These are phyloP conservation scores for Pachycephala philippinensis DNA, from an alignment of 2,113 vertebrate genomes.

Conservation along the genomic window DNA sequence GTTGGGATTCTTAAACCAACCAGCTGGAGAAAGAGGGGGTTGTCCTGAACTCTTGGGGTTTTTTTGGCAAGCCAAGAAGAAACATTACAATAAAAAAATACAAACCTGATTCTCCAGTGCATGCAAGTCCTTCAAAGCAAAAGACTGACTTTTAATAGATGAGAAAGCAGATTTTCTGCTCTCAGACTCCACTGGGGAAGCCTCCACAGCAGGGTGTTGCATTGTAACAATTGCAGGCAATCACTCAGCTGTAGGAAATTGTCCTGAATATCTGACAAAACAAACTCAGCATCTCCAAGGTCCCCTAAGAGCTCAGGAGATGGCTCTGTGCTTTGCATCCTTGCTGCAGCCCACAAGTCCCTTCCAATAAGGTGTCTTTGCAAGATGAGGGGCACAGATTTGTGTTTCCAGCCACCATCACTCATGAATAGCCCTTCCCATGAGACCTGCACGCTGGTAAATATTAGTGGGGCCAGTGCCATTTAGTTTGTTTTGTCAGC, in stretches of 20 bases:
- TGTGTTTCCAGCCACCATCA: background rate
- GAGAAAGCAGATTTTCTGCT: background rate
- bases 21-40: background rate
- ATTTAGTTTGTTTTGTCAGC: background rate
- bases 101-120: background rate
- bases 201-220: background rate
- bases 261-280: background rate
- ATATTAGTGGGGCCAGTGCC: background rate
- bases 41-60: background rate
- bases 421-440: background rate
- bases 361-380: background rate
- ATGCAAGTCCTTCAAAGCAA: background rate
- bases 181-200: background rate
- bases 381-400: background rate
- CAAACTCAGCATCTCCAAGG: background rate
- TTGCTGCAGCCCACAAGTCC: background rate
- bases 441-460: background rate
- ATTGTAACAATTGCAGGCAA: background rate
- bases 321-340: background rate
- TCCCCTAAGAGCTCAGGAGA: background rate
- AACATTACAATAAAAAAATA: background rate
- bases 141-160: background rate
- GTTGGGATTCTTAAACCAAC: background rate
- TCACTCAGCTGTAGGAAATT: background rate
- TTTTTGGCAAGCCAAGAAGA: background rate